phyloP scores from a whole-genome alignment of 2,797 vertebrate species.

The Poecilia wingei region DNA sequence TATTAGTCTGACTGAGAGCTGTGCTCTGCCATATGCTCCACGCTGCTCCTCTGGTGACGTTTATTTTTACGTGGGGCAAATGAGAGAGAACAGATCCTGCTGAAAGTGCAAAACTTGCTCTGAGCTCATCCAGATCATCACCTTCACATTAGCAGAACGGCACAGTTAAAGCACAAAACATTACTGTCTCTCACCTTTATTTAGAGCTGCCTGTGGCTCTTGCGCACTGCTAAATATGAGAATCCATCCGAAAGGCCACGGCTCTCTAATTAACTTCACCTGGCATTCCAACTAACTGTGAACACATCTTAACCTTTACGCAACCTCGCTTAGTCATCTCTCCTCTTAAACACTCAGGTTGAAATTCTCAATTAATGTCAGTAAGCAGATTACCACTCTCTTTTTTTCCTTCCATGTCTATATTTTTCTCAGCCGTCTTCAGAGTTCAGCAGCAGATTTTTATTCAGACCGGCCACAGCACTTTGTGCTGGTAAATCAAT shows the following conservation, averaged over 20 bases:
- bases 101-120: slow-evolving; percentile 37
- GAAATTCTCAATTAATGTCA: slow-evolving; percentile 71
- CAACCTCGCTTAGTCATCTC: slow-evolving; percentile 70
- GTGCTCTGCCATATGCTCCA: slow-evolving; percentile 60
- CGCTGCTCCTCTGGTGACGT: slow-evolving; percentile 52
- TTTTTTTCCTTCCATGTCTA: neutral
- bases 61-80: slow-evolving; percentile 24
- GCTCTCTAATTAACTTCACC: slow-evolving; percentile 74
- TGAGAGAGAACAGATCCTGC: slow-evolving; percentile 17
- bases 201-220: slow-evolving; percentile 40
- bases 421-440: slow-evolving; percentile 24
- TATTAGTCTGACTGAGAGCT: slow-evolving; percentile 57
- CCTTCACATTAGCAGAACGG: slow-evolving; percentile 46
- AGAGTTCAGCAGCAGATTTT: slow-evolving; percentile 60
- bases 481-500: slow-evolving; percentile 78
- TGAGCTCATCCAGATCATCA: slow-evolving; percentile 42
- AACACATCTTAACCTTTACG: slow-evolving; percentile 71
- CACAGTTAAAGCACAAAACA: slow-evolving; percentile 48
- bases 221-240: slow-evolving; percentile 46
- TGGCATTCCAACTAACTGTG: slow-evolving; percentile 61
- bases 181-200: slow-evolving; percentile 52
- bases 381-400: slow-evolving; percentile 53
- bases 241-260: slow-evolving; percentile 68
- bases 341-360: slow-evolving; percentile 58
- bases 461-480: slow-evolving; percentile 67